Base-by-base conservation (phyloP, 64 coral and sea anemone genomes). In the Astreopora myriophthalma region DNA sequence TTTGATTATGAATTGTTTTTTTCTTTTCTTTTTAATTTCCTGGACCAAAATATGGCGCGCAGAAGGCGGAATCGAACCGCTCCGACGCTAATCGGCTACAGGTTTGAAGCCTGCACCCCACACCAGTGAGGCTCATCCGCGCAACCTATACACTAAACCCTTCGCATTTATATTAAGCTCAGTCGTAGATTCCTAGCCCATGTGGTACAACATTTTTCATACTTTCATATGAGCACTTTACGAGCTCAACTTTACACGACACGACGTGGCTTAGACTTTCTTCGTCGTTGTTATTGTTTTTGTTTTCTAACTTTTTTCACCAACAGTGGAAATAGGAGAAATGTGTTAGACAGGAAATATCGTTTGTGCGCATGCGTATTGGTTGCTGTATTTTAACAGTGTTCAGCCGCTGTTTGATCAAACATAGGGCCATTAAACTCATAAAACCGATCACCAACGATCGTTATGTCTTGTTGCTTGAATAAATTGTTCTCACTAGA, bases 51-150 rank as follows among this genome's bases (percentile, higher is more conserved):
- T 8, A 0, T 0, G 1, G 0, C 91, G 95, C 95, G 86, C 95
- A 93, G 84, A 96, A 96, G 95, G 95, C 82, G 95, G 95, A 93
- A 96, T 96, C 48, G 87, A 96, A 96, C 95, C 95, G 68, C 95
- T 96, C 95, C 95, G 87, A 96, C 91, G 91, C 80, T 93, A 93
- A 64, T 96, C 94, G 90, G 94, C 94, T 96, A 93, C 90, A 90
- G 90, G 90, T 96, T 96, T 92, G 95, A 96, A 93, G 91, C 95
- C 95, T 90, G 95, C 95, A 96, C 95, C 80, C 90, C 87, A 96
- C 86, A 96, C 95, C 95, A 96, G 91, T 96, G 95, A 96, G 74
- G 95, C 76, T 96, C 95, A 96, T 96, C 71, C 91, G 88, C 86
- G 95, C 91, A 92, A 0, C 3, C 0, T 0, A 0, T 2, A 0